Conservation (phyloP, 2,113 vertebrate genomes). For the Bagarius yarrelli region DNA sequence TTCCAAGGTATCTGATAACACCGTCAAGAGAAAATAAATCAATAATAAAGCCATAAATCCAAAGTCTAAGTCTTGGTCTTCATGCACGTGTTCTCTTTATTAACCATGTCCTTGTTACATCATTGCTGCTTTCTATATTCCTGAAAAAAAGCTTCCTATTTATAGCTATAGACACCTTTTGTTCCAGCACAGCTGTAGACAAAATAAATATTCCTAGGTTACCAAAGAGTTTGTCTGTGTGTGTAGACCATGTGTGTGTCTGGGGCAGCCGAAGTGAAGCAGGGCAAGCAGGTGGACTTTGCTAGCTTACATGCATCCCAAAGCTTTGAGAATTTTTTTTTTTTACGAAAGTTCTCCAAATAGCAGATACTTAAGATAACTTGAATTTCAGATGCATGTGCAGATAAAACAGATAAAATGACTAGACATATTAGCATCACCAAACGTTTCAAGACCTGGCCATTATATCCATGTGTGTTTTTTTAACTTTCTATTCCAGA, state of each 20-base stretch:
- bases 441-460: too few species aligned
- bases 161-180: not conserved
- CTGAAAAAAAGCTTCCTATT: not conserved
- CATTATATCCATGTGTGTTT: too few species aligned
- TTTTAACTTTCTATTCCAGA: too few species aligned
- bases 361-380: too few species aligned
- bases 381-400: too few species aligned
- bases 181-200: conserved; percentile 28
- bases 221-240: conserved; percentile 26
- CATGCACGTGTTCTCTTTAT: not conserved
- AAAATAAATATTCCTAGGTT: conserved; percentile 17
- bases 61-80: not conserved
- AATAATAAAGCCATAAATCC: not conserved
- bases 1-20: conserved; percentile 12
- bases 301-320: too few species aligned
- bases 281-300: conserved; percentile 11
- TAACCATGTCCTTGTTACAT: too few species aligned
- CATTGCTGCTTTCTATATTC: not conserved
- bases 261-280: conserved; percentile 35
- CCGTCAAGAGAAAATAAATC: not conserved
- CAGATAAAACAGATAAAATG: too few species aligned
- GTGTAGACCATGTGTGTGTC: conserved; percentile 46
- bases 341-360: too few species aligned
- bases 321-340: too few species aligned
- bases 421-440: too few species aligned